Base-by-base conservation (phyloP, 2,888 invertebrate genomes). In the Apodemia duryi region DNA sequence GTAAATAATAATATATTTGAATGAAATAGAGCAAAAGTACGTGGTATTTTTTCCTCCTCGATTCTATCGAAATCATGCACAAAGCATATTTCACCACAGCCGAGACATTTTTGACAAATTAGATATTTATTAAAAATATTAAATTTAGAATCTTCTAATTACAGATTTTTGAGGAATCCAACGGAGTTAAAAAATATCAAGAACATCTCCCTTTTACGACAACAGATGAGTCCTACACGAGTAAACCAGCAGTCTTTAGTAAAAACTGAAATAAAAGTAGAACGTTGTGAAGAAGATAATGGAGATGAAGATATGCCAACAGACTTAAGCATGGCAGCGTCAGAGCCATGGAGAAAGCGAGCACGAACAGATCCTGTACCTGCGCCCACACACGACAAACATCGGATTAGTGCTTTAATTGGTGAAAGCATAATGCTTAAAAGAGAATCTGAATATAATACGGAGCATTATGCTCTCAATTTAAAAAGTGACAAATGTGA, bases 101-200 rank as follows among this genome's bases (percentile, higher is more conserved):
- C 13, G 2, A 13, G 13, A 46, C 4, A 43, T 43, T 2, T 43
- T 2, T 43, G 0, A 11, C 7, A 46, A 3, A 2, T 46, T 4
- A 13, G 3, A 28, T 10, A 9, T 52, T 52, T 52, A 5, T 9
- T 52, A 52, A 3, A 32, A 32, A 4, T 52, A 52, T 28, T 54
- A 29, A 29, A 2, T 7, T 3, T 13, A 62, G 35, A 28, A 60
- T 28, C 64, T 63, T 72, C 43, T 70, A 61, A 72, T 80, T 79
- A 65, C 88, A 97, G 97, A 84, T 98, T 98, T 86, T 93, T 98
- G 73, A 94, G 98, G 72, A 98, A 98, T 85, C 98, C 98, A 64
- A 96, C 97, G 52, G 98, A 98, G 88, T 92, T 98, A 77, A 98
- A 98, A 81, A 98, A 97, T 85, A 98, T 98, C 72, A 98, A 98